These are phyloP conservation scores for Pedetes capensis DNA, from an alignment of 2,113 vertebrate genomes.

Conservation along the genomic window DNA sequence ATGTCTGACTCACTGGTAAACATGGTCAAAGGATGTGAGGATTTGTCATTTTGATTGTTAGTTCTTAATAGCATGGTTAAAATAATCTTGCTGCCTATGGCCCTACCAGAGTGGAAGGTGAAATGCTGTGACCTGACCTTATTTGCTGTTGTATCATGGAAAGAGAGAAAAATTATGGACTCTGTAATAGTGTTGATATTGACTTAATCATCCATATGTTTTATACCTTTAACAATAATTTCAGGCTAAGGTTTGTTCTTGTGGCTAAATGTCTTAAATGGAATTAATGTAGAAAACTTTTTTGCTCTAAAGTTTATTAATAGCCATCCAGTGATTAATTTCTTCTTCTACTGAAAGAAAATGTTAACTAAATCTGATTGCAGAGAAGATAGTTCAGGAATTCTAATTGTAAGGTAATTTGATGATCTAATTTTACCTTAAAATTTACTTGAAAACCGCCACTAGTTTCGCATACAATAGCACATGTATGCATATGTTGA, in stretches of 20 bases:
- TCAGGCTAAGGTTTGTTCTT: background rate
- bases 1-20: slow-evolving; percentile 79
- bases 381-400: background rate
- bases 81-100: slow-evolving; percentile 49
- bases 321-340: background rate
- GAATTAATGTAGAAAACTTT: background rate
- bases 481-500: background rate
- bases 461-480: background rate
- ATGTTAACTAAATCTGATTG: slow-evolving; percentile 12
- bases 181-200: background rate
- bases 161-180: background rate
- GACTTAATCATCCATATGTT: background rate
- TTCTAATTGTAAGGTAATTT: background rate
- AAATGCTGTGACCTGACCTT: background rate
- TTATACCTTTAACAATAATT: slow-evolving; percentile 48
- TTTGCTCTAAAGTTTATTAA: slow-evolving; percentile 22
- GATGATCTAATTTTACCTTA: background rate
- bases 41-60: slow-evolving; percentile 78
- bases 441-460: background rate
- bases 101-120: slow-evolving; percentile 31
- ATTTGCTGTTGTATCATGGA: background rate
- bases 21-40: slow-evolving; percentile 71
- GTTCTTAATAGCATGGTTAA: slow-evolving; percentile 59
- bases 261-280: background rate
- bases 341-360: background rate